These are phyloP conservation scores for Agrochola litura DNA, from an alignment of 2,888 invertebrate genomes.

Conservation along the genomic window DNA sequence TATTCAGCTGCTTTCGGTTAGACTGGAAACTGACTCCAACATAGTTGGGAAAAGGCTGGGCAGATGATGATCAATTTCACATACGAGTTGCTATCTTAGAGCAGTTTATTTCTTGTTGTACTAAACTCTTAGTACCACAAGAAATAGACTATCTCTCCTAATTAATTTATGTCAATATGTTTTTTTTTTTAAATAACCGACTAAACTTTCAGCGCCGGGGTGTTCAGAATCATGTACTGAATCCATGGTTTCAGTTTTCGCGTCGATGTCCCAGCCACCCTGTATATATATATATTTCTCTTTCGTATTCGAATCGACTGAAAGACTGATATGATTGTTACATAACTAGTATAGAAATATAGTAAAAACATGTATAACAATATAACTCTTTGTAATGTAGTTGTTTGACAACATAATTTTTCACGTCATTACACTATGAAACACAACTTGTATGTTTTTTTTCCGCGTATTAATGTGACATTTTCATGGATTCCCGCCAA, in stretches of 20 bases:
- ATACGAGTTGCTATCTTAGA: neutral
- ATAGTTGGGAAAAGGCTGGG: too few species aligned
- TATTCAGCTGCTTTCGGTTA: too few species aligned
- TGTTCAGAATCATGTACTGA: too few species aligned
- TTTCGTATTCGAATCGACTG: neutral
- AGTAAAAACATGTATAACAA: constrained; percentile 19
- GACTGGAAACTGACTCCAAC: too few species aligned
- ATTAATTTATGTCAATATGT: neutral
- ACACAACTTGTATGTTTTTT: constrained; percentile 55
- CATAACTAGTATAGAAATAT: constrained; percentile 5
- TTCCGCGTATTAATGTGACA: constrained; percentile 65
- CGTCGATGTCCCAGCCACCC: too few species aligned
- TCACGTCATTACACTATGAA: constrained; percentile 58
- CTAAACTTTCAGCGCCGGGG: too few species aligned
- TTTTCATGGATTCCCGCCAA: constrained; percentile 74
- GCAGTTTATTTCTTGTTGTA: neutral
- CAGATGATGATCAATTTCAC: neutral
- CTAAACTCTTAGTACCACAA: too few species aligned
- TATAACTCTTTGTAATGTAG: constrained; percentile 37
- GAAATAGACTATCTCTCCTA: neutral
- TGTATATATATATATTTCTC: too few species aligned
- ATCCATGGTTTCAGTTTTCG: too few species aligned
- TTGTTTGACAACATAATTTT: constrained; percentile 61
- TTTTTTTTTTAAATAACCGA: too few species aligned
- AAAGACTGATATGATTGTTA: constrained; percentile 33